These are phyloP conservation scores for Dexiosoma caninum DNA, from an alignment of 2,888 invertebrate species.

Conservation along the genomic window DNA sequence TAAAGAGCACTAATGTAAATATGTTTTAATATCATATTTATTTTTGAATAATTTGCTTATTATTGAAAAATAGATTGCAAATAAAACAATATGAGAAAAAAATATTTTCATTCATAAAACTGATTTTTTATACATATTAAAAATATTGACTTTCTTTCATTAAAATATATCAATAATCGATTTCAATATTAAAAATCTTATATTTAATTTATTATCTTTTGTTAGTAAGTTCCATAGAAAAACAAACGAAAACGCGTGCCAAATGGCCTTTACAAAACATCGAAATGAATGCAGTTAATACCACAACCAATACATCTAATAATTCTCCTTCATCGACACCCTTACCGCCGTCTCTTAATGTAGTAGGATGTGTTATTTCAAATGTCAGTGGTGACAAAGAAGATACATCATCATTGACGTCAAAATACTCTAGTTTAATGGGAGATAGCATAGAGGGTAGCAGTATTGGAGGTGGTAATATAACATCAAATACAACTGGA, in stretches of 20 bases:
- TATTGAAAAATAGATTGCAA: too few species aligned
- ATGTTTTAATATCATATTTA: too few species aligned
- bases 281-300: conserved; percentile 63
- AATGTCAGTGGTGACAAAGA: conserved; percentile 69
- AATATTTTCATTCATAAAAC: too few species aligned
- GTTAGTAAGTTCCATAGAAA: conserved; percentile 77
- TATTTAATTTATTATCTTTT: too few species aligned
- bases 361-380: conserved; percentile 37
- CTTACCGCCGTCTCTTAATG: conserved; percentile 69
- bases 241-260: conserved; percentile 75
- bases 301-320: conserved; percentile 72
- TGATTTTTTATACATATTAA: too few species aligned
- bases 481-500: conserved; percentile 68
- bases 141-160: too few species aligned
- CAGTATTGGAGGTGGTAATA: conserved; percentile 67
- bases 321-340: conserved; percentile 74
- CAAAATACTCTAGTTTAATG: conserved; percentile 73
- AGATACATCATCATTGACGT: conserved; percentile 72
- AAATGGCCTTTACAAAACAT: conserved; percentile 72
- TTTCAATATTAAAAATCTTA: too few species aligned
- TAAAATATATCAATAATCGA: too few species aligned
- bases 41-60: too few species aligned
- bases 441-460: conserved; percentile 72
- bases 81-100: too few species aligned
- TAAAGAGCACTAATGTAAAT: too few species aligned